Evolutionary conservation across 1,140 invertebrate genomes (phyloP).

Genomic region (Dendroctonus valens): DNA sequence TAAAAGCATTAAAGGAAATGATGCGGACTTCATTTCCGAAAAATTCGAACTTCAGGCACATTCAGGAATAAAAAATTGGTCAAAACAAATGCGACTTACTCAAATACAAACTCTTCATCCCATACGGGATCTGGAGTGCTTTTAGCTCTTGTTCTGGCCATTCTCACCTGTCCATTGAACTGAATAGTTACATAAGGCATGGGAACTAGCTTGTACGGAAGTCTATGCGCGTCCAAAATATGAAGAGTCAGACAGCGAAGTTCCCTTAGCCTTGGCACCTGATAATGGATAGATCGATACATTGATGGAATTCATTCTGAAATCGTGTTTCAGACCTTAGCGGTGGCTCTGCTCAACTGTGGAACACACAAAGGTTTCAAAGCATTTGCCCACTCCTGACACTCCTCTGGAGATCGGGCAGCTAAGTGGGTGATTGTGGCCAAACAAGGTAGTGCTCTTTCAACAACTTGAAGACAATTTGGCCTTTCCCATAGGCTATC

Average conservation of each 20-base stretch:
- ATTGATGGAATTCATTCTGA: neutral
- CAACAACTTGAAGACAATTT: slow-evolving; percentile 94
- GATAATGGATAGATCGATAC: neutral
- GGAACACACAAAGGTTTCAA: slow-evolving; percentile 90
- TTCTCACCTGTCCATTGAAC: slow-evolving; percentile 75
- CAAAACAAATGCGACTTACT: slow-evolving; percentile 62
- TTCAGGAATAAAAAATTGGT: no score
- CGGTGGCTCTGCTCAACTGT: slow-evolving; percentile 80
- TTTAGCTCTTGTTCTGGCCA: slow-evolving; percentile 83
- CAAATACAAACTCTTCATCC: slow-evolving; percentile 92
- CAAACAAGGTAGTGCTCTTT: slow-evolving; percentile 86
- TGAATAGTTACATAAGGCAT: slow-evolving; percentile 89
- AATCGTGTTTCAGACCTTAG: slow-evolving; percentile 56
- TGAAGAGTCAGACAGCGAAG: slow-evolving; percentile 80
- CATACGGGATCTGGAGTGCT: slow-evolving; percentile 85
- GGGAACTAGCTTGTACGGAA: slow-evolving; percentile 82
- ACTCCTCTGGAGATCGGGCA: slow-evolving; percentile 73
- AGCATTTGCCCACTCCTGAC: slow-evolving; percentile 87
- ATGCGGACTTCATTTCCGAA: slow-evolving; percentile 4
- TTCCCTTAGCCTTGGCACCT: slow-evolving; percentile 71
- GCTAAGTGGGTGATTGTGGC: slow-evolving; percentile 92
- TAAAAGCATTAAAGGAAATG: no score
- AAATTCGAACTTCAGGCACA: neutral
- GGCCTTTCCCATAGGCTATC: slow-evolving; percentile 94
- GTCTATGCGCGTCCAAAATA: slow-evolving; percentile 79